Evolutionary conservation across 2,797 vertebrate species (phyloP).

Genomic region (Sphenodon punctatus): DNA sequence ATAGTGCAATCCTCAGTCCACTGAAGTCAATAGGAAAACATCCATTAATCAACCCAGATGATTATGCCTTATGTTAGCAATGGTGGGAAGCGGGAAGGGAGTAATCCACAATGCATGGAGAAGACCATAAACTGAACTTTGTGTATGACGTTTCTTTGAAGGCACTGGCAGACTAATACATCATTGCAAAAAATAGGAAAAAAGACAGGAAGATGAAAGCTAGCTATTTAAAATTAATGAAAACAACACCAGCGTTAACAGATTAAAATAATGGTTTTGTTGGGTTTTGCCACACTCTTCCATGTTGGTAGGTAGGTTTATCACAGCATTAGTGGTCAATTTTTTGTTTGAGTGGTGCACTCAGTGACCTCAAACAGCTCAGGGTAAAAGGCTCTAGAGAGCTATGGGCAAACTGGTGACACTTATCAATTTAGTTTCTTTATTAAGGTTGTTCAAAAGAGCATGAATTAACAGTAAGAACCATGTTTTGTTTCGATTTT

Average conservation of each 20-base stretch:
- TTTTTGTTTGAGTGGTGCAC: background rate
- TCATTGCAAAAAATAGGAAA: background rate
- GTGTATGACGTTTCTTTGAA: too few relatives aligned
- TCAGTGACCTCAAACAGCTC: background rate
- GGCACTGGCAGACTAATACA: background rate
- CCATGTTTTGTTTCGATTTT: background rate
- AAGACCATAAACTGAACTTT: too few relatives aligned
- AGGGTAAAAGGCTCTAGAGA: background rate
- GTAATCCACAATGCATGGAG: too few relatives aligned
- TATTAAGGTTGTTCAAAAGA: too few relatives aligned
- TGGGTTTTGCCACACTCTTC: background rate
- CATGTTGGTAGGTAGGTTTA: background rate
- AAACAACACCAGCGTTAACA: background rate
- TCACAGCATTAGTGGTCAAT: too few relatives aligned
- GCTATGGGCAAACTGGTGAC: background rate
- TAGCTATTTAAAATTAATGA: background rate
- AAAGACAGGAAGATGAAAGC: background rate
- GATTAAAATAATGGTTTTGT: rapidly evolving
- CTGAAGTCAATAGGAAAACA: too few relatives aligned
- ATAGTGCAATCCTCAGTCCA: too few relatives aligned
- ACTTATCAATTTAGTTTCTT: background rate
- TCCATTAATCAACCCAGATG: too few relatives aligned
- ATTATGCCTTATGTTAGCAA: too few relatives aligned
- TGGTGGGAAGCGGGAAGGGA: too few relatives aligned
- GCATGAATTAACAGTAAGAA: too few relatives aligned